These are phyloP conservation scores for Nansenia antarctica DNA, from an alignment of 2,113 vertebrate species.

Conservation along the genomic window DNA sequence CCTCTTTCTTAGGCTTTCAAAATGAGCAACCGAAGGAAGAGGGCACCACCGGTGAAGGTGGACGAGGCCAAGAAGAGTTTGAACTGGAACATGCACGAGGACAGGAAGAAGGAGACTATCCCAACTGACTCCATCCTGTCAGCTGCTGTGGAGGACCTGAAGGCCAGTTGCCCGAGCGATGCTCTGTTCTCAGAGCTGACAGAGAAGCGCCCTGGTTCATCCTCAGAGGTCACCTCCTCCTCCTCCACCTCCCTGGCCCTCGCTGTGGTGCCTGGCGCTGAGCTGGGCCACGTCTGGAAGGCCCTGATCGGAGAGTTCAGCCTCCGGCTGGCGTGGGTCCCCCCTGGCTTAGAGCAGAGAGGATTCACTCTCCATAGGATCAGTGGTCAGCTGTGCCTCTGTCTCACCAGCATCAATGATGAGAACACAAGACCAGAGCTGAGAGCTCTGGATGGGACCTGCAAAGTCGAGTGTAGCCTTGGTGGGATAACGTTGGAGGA, in stretches of 20 bases:
- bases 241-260: slow-evolving; percentile 71
- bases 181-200: not conserved
- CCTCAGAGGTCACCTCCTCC: slow-evolving; percentile 44
- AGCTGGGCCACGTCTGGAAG: slow-evolving; percentile 77
- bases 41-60: slow-evolving; percentile 82
- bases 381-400: slow-evolving; percentile 76
- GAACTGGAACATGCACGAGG: slow-evolving; percentile 93
- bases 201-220: slow-evolving; percentile 59
- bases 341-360: slow-evolving; percentile 57
- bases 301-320: slow-evolving; percentile 85
- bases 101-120: slow-evolving; percentile 72
- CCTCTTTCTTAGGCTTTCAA: slow-evolving; percentile 8
- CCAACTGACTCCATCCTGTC: slow-evolving; percentile 62
- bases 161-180: slow-evolving; percentile 44
- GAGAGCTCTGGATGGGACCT: slow-evolving; percentile 39
- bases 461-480: slow-evolving; percentile 76
- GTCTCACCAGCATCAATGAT: slow-evolving; percentile 56
- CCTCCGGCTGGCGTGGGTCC: slow-evolving; percentile 67
- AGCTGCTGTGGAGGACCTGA: slow-evolving; percentile 35
- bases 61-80: slow-evolving; percentile 84
- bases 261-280: slow-evolving; percentile 62
- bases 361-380: slow-evolving; percentile 78
- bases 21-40: slow-evolving; percentile 92
- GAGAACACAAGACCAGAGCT: slow-evolving; percentile 51
- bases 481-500: slow-evolving; percentile 80